Evolutionary conservation across 2,113 vertebrate species (phyloP).

Genomic region (Irena cyanogastra): DNA sequence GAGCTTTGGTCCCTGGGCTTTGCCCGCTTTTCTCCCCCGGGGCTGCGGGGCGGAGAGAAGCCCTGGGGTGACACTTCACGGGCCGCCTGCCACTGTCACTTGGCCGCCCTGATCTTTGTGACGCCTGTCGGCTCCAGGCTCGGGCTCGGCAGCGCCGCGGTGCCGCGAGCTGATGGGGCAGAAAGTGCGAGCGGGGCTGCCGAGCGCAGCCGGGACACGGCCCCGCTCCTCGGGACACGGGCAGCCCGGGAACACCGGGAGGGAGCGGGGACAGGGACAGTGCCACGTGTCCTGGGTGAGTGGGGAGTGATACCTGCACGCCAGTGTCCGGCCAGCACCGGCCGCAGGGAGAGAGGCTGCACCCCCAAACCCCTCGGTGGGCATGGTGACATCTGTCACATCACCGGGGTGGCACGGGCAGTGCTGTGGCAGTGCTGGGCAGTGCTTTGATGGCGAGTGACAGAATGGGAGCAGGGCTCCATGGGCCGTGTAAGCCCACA

Average conservation of each 20-base stretch:
- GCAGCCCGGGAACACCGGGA: accelerated
- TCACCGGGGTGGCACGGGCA: background rate
- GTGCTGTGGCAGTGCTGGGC: background rate
- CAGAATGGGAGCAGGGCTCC: conserved; percentile 61
- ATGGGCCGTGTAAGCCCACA: background rate
- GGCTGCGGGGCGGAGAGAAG: background rate
- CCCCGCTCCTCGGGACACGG: accelerated
- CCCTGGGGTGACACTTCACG: background rate
- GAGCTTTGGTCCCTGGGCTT: background rate
- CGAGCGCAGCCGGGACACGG: background rate
- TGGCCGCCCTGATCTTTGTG: background rate
- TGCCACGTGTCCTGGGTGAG: accelerated
- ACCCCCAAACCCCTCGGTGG: background rate
- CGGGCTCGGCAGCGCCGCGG: background rate
- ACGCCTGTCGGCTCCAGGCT: conserved; percentile 34
- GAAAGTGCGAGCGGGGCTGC: background rate
- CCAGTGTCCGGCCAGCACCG: accelerated
- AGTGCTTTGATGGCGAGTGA: conserved; percentile 33
- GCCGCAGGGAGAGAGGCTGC: background rate
- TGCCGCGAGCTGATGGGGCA: conserved; percentile 16
- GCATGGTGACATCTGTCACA: background rate
- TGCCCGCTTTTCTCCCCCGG: accelerated
- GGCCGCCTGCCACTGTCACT: background rate
- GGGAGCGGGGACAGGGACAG: background rate
- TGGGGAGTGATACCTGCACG: accelerated